Base-by-base conservation (phyloP, 2,797 vertebrate species). In the Ctenopoma multispine region DNA sequence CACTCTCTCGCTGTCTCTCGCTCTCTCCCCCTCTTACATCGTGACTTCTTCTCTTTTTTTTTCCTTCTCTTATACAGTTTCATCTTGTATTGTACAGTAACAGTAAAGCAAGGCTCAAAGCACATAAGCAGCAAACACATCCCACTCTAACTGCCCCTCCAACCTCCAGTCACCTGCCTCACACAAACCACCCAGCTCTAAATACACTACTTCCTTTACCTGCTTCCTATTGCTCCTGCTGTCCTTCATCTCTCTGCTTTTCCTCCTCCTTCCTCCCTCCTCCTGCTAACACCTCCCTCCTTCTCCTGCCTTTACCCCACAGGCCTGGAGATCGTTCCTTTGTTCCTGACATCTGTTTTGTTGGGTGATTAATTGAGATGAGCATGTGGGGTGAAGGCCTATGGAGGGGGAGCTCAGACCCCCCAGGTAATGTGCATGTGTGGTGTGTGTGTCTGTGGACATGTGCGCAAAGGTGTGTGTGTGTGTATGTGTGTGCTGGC, bases 291-390 rank as follows among this genome's bases (percentile, higher is more conserved):
- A 46, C 61, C 55, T 46, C 56, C 31, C 49, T 21, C 34, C 47
- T 29, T 56, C 55, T 54, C 51, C 7, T 18, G 34, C 31, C 53
- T 60, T 69, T 78, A 77, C 76, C 89, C 90, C 89, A 89, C 68
- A 86, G 90, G 89, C 87, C 75, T 77, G 82, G 73, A 86, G 89
- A 91, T 87, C 63, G 47, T 85, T 86, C 84, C 90, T 91, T 92
- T 90, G 89, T 92, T 91, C 88, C 77, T 90, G 91, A 92, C 92
- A 92, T 93, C 92, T 93, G 92, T 92, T 92, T 92, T 92, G 88
- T 88, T 88, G 87, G 84, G 80, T 93, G 90, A 91, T 92, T 92
- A 93, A 93, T 92, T 91, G 90, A 91, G 90, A 93, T 90, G 90
- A 93, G 89, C 90, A 88, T 91, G 90, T 86, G 85, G 86, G 87